Conservation (phyloP, 2,797 vertebrate species). For the Eulemur coronatus region DNA sequence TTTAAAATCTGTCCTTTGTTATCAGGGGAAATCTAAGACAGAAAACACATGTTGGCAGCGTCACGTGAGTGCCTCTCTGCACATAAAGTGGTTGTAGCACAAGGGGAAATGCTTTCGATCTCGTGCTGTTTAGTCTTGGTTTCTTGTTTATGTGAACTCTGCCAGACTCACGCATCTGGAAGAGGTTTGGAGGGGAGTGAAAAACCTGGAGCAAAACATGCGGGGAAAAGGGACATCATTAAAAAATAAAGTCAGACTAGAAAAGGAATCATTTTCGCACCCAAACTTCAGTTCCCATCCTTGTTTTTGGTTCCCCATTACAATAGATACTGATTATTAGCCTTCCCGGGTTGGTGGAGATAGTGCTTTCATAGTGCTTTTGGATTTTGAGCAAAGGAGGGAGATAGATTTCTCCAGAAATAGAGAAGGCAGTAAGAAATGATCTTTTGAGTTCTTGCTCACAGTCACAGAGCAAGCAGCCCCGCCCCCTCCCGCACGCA, state of each 20-base stretch:
- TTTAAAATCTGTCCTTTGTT: slow-evolving; percentile 68
- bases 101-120: neutral
- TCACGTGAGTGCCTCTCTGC: slow-evolving; percentile 29
- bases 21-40: slow-evolving; percentile 56
- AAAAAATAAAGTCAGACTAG: neutral
- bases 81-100: neutral
- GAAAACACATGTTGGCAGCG: slow-evolving; percentile 67
- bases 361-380: neutral
- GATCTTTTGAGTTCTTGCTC: neutral
- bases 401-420: neutral
- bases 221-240: neutral
- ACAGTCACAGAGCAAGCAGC: neutral
- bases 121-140: slow-evolving; percentile 34
- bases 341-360: neutral
- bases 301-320: neutral
- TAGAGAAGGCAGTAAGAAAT: neutral
- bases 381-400: neutral
- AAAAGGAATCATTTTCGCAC: neutral
- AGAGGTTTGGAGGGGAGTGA: neutral
- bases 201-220: slow-evolving; percentile 9
- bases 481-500: neutral
- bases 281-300: no score
- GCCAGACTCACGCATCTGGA: neutral
- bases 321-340: neutral
- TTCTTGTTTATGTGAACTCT: slow-evolving; percentile 30